These are phyloP conservation scores for Subacronicta megacephala DNA, from an alignment of 2,888 invertebrate species.

Conservation along the genomic window DNA sequence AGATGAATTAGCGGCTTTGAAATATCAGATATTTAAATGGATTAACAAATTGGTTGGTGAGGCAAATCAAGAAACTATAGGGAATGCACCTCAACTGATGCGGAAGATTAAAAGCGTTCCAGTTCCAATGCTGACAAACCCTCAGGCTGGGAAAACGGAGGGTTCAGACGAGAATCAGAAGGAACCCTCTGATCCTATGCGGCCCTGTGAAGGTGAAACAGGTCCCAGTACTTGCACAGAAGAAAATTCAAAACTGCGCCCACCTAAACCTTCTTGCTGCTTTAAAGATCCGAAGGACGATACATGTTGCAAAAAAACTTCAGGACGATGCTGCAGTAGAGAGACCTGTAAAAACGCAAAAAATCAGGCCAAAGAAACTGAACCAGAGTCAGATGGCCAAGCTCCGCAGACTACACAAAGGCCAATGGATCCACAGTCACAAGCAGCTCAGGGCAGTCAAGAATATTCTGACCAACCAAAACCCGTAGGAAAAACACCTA, in stretches of 20 bases:
- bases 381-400: background rate
- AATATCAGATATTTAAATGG: conserved; percentile 81
- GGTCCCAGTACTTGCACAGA: conserved; percentile 6
- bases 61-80: conserved; percentile 63
- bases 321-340: conserved; percentile 5
- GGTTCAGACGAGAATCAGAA: background rate
- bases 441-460: background rate
- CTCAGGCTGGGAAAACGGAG: conserved; percentile 2
- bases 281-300: background rate
- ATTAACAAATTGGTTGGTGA: conserved; percentile 71
- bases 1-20: conserved; percentile 75
- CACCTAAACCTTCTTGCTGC: background rate
- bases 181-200: conserved; percentile 10
- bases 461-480: background rate
- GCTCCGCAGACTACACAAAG: background rate
- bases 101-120: conserved; percentile 66
- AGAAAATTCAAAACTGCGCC: conserved; percentile 1
- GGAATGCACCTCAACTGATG: conserved; percentile 69
- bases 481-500: too few species aligned
- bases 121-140: conserved; percentile 57
- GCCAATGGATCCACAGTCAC: background rate
- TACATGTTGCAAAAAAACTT: background rate
- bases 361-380: background rate
- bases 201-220: conserved; percentile 9
- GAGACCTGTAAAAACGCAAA: background rate